These are phyloP conservation scores for Trogon melanurus DNA, from an alignment of 2,113 vertebrate species.

Conservation along the genomic window DNA sequence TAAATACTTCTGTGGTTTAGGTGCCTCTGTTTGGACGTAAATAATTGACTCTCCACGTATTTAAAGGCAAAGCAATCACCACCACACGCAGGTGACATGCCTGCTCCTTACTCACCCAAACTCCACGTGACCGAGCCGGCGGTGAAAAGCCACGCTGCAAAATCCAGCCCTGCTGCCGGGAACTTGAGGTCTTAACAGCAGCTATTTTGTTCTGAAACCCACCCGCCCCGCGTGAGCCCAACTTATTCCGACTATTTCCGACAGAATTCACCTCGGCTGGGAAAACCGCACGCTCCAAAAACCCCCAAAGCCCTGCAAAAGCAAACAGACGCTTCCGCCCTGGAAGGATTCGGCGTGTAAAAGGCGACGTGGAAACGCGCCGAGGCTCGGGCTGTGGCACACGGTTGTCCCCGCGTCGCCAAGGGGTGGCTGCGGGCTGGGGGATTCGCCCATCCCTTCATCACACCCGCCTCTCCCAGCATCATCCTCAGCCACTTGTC, in stretches of 20 bases:
- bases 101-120: slow-evolving; percentile 4
- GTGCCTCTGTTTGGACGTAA: slow-evolving; percentile 53
- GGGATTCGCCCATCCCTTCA: slow-evolving; percentile 46
- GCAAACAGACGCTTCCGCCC: slow-evolving; percentile 24
- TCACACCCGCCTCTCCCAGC: slow-evolving; percentile 65
- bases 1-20: slow-evolving; percentile 63
- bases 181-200: slow-evolving; percentile 12
- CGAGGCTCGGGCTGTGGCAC: background rate
- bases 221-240: background rate
- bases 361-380: slow-evolving; percentile 12
- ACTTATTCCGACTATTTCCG: slow-evolving; percentile 15
- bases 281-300: background rate
- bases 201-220: slow-evolving; percentile 52
- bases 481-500: background rate
- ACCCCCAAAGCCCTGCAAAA: slow-evolving; percentile 30
- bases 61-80: slow-evolving; percentile 42
- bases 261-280: slow-evolving; percentile 22
- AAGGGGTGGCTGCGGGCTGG: background rate
- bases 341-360: slow-evolving; percentile 32
- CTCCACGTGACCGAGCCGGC: background rate
- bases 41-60: slow-evolving; percentile 37
- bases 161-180: background rate
- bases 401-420: background rate
- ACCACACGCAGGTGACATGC: background rate
- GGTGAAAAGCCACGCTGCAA: background rate